phyloP scores from a whole-genome alignment of 2,888 invertebrate genomes.

The Diogma glabrata region DNA sequence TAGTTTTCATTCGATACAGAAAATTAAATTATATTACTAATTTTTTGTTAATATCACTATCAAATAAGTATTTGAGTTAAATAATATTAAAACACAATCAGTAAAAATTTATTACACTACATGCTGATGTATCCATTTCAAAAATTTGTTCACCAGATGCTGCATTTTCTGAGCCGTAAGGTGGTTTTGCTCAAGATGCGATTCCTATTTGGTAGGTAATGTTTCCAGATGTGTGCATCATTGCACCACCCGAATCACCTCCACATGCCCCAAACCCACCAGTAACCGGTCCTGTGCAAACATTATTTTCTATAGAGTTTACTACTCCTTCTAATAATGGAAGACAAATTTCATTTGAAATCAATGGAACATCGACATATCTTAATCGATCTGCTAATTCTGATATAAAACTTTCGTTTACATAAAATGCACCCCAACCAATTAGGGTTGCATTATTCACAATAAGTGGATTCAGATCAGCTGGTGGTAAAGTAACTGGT shows the following conservation, averaged over 20 bases:
- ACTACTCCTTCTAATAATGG: neutral
- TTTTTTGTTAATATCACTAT: no score
- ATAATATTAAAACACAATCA: no score
- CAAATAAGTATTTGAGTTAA: no score
- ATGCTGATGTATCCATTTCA: no score
- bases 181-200: neutral
- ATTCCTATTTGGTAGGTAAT: neutral
- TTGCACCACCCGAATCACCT: constrained; percentile 6
- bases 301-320: no score
- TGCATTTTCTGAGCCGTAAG: neutral
- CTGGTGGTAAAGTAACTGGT: constrained; percentile 1
- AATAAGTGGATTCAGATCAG: neutral
- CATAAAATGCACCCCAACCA: constrained; percentile 5
- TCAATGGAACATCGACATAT: neutral
- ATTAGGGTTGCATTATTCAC: neutral
- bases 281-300: neutral
- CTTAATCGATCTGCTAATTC: neutral
- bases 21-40: no score
- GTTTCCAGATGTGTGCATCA: neutral
- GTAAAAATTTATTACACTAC: no score
- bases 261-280: neutral
- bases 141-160: no score
- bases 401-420: neutral
- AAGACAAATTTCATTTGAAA: neutral
- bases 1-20: no score